These are phyloP conservation scores for Lethenteron camtschaticum DNA, from an alignment of 2,113 vertebrate species.

Conservation along the genomic window DNA sequence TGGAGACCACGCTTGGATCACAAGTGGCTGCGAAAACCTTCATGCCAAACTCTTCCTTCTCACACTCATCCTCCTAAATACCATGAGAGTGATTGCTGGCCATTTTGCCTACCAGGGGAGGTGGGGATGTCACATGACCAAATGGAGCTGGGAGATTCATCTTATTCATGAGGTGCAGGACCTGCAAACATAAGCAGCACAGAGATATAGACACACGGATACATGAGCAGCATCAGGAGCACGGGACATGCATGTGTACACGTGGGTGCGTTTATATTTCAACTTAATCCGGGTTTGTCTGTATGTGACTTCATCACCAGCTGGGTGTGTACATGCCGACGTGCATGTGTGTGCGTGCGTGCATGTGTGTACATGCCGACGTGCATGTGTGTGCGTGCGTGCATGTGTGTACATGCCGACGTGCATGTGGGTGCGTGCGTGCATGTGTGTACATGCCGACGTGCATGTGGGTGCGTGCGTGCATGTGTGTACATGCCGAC, in stretches of 20 bases:
- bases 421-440: conserved; percentile 14
- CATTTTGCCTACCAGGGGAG: conserved; percentile 45
- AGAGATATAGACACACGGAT: background rate
- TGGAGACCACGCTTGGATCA: too few species aligned
- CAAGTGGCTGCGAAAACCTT: too few species aligned
- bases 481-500: too few species aligned
- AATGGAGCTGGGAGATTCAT: conserved; percentile 92
- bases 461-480: background rate
- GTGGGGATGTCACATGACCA: conserved; percentile 51
- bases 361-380: conserved; percentile 50
- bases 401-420: too few species aligned
- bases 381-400: background rate
- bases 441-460: conserved; percentile 50
- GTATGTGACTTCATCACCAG: conserved; percentile 17
- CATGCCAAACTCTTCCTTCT: background rate
- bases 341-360: background rate
- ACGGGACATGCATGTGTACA: background rate
- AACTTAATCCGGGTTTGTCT: conserved; percentile 1
- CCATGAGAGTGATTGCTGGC: background rate
- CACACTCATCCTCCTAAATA: too few species aligned
- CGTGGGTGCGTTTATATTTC: background rate
- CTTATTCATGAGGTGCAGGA: conserved; percentile 97
- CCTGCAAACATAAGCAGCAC: conserved; percentile 26
- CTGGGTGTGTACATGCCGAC: conserved; percentile 9
- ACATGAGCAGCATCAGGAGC: background rate